Base-by-base conservation (phyloP, 2,113 vertebrate genomes). In the Sapayoa aenigma region DNA sequence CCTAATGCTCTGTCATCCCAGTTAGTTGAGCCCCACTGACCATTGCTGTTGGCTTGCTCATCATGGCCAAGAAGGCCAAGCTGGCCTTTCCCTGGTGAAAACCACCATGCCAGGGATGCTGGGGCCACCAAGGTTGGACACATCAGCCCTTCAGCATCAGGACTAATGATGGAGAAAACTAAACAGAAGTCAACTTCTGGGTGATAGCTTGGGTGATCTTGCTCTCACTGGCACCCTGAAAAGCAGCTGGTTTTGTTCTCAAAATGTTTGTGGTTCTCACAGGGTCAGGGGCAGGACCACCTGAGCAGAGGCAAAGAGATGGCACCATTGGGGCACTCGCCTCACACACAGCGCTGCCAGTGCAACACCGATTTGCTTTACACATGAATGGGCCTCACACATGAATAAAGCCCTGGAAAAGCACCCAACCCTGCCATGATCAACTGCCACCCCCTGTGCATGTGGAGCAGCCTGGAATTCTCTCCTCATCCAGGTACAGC, bases 301-400 rank as follows among this genome's bases (percentile, higher is more conserved):
- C 62, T 4, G 21, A 85, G 44, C 60, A 79, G 46, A 78, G 35
- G 71, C 68, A 42, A 46, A 69, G n/a, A 22, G 50, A 67, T 0
- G 18, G 65, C 8, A 22, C 30, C 1, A 2, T 4, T 30, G 66
- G 60, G 41, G 30, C 3, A 0, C 9, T 35, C 2, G 1, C 46
- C 25, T 84, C 5, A 0, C 58, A 68, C 30, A 33, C 12, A 21
- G 63, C 0, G 3, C 76, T 92, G 67, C 74, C 80, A 86, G 35
- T 2, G 12, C 44, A 30, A 56, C 2, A 2, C 17, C 5, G 3
- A 25, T 71, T 79, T 68, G 72, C 78, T 76, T 90, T 9, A 73
- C 77, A 52, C 62, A 30, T 46, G 72, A 30, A 60, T 19, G n/a
- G 58, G 52, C 39, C 72, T 87, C 82, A 53, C 65, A 91, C 67